Conservation (phyloP, 2,113 vertebrate genomes). For the Archocentrus centrarchus region DNA sequence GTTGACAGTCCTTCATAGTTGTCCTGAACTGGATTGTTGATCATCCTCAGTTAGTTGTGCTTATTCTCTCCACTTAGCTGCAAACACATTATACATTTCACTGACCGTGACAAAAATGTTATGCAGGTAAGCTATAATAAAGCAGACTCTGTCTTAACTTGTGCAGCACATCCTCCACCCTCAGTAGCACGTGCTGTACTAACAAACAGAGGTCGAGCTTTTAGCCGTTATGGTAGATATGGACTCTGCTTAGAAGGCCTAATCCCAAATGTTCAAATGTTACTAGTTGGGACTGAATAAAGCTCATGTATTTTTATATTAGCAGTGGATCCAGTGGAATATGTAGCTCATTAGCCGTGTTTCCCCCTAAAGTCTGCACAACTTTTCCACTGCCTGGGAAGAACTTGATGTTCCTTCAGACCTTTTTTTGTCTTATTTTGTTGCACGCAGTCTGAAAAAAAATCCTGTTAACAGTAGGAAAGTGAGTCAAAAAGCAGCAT, state of each 20-base stretch:
- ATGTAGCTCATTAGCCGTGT: not conserved
- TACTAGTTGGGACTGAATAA: not conserved
- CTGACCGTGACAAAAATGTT: slow-evolving; percentile 25
- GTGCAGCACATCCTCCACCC: slow-evolving; percentile 32
- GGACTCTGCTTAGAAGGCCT: not conserved
- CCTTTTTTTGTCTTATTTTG: not conserved
- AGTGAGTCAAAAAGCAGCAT: not conserved
- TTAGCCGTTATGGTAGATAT: not conserved
- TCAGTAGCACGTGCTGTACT: not conserved
- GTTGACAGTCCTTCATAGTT: not conserved
- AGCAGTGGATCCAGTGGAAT: not conserved
- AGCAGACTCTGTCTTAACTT: slow-evolving; percentile 63
- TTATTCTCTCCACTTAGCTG: not conserved
- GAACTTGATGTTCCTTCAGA: not conserved
- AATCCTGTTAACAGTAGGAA: not conserved
- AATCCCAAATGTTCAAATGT: not conserved
- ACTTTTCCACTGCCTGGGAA: no score
- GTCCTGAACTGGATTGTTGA: not conserved
- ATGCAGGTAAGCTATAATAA: slow-evolving; percentile 43
- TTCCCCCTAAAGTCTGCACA: not conserved
- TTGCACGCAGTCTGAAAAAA: not conserved
- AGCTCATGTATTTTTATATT: slow-evolving; percentile 1
- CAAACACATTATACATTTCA: slow-evolving; percentile 43
- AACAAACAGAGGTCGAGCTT: not conserved
- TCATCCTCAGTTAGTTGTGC: not conserved